Evolutionary conservation across 2,888 invertebrate genomes (phyloP).

Genomic region (Cheilosia pagana): DNA sequence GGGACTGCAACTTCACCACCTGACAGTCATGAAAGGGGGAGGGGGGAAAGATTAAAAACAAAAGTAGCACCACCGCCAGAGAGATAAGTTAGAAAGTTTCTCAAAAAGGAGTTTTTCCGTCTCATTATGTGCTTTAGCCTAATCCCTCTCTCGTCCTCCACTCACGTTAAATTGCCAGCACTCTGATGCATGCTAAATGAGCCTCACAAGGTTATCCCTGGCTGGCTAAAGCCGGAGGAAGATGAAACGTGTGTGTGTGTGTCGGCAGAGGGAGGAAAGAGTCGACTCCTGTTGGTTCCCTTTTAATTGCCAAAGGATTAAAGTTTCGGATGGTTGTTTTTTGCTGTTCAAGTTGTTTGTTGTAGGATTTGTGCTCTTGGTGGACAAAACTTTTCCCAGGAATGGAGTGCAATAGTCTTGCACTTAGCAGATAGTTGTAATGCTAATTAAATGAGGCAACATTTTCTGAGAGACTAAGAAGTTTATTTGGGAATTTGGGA

Average conservation of each 20-base stretch:
- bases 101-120: constrained; percentile 70
- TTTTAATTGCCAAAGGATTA: constrained; percentile 65
- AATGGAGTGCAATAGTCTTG: constrained; percentile 41
- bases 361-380: constrained; percentile 47
- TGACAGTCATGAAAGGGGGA: constrained; percentile 36
- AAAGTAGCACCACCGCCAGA: constrained; percentile 24
- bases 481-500: constrained; percentile 11
- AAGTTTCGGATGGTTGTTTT: constrained; percentile 46
- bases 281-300: constrained; percentile 25
- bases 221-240: neutral
- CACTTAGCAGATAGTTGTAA: constrained; percentile 51
- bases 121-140: constrained; percentile 74
- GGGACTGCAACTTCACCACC: constrained; percentile 54
- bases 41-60: neutral
- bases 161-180: constrained; percentile 53
- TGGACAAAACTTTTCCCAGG: constrained; percentile 48
- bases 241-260: constrained; percentile 23
- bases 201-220: constrained; percentile 66
- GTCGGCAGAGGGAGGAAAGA: neutral
- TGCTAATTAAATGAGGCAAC: constrained; percentile 58
- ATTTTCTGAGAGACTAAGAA: constrained; percentile 22
- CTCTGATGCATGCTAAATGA: constrained; percentile 73
- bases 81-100: constrained; percentile 69
- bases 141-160: constrained; percentile 62
- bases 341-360: constrained; percentile 29